A percentile compares a stretch with the other conserved stretches of the same genome.
These are phyloP conservation scores for Telmatochromis bifrenatus DNA, from an alignment of 2,113 vertebrate species.

Conservation along the genomic window DNA sequence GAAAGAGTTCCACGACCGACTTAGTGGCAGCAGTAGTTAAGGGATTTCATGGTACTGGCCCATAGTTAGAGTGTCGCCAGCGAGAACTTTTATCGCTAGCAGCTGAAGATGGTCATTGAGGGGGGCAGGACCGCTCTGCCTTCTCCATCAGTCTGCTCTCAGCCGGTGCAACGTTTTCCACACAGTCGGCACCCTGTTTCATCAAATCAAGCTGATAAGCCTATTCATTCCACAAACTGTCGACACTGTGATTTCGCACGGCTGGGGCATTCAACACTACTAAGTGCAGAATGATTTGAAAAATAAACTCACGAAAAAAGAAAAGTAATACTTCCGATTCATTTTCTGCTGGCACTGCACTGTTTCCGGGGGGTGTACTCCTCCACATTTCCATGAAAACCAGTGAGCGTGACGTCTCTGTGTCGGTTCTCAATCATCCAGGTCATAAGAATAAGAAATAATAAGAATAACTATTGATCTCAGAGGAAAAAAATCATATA, in stretches of 20 bases:
- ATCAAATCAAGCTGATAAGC: background rate
- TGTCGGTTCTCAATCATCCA: background rate
- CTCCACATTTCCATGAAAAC: conserved; percentile 44
- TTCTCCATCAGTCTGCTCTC: background rate
- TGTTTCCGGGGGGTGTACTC: conserved; percentile 40
- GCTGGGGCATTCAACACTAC: background rate
- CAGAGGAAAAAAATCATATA: background rate
- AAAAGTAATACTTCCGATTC: background rate
- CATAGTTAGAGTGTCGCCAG: conserved; percentile 29
- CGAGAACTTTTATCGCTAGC: background rate
- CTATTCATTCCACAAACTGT: background rate
- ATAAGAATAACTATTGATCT: background rate
- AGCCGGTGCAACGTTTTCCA: conserved; percentile 1
- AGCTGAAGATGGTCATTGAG: conserved; percentile 17
- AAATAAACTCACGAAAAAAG: background rate
- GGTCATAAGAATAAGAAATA: background rate
- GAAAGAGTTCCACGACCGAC: background rate
- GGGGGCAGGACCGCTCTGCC: conserved; percentile 2
- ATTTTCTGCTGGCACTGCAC: conserved; percentile 37
- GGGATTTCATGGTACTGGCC: background rate
- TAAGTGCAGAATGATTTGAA: background rate
- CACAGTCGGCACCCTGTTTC: background rate
- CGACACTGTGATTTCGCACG: background rate
- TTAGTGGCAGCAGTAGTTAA: background rate
- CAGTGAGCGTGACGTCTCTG: background rate